Percentiles rank a stretch among this genome's conserved stretches.
phyloP scores from a whole-genome alignment of 2,797 vertebrate species.

The Gambelia wislizenii region DNA sequence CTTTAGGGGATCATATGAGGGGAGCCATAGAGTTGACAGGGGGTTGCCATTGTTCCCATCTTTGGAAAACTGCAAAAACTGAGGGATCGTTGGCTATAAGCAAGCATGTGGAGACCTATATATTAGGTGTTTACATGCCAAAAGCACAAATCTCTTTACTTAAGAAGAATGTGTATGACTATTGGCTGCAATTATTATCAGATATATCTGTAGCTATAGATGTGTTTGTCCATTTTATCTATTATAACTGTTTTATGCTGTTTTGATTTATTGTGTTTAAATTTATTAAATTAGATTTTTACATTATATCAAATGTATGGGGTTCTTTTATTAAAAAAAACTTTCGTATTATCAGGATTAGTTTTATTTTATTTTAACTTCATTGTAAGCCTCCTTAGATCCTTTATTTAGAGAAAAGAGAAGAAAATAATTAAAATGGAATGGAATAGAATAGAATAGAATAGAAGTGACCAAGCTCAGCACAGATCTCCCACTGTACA shows the following conservation, averaged over 20 bases:
- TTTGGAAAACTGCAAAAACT: not conserved
- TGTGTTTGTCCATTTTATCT: no score
- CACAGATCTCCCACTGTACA: not conserved
- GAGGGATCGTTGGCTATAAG: not conserved
- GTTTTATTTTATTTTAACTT: no score
- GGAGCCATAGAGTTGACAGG: not conserved
- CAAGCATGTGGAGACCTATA: not conserved
- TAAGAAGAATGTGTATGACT: not conserved
- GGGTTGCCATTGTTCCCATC: not conserved
- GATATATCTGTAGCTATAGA: not conserved
- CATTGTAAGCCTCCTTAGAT: no score
- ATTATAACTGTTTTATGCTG: no score
- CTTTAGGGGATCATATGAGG: not conserved
- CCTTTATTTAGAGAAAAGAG: no score
- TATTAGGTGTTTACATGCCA: not conserved
- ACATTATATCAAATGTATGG: no score
- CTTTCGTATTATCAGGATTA: no score
- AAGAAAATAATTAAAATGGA: no score
- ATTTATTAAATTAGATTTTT: no score
- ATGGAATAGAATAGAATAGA: no score
- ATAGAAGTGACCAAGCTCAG: not conserved
- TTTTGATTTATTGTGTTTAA: no score
- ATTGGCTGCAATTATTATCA: not conserved
- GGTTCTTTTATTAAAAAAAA: no score
- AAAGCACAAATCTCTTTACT: not conserved